Percentiles rank a stretch among this genome's conserved stretches.
phyloP scores from a whole-genome alignment of 2,888 invertebrate genomes.

The Idaea aversata region DNA sequence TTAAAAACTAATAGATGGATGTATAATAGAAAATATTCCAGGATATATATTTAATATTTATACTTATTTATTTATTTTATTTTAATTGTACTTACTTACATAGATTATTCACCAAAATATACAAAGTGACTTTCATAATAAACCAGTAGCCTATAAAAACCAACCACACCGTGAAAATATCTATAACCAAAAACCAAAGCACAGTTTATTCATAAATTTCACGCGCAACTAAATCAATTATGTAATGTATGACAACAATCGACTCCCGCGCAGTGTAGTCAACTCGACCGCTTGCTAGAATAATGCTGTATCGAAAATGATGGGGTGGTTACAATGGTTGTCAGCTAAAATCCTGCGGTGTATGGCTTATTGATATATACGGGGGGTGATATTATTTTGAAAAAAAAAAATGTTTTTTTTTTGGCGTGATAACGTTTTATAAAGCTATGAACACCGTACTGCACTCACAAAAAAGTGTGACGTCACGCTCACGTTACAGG shows the following conservation, averaged over 20 bases:
- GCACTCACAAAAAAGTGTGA: too few species aligned
- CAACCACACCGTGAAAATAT: neutral
- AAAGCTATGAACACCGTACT: too few species aligned
- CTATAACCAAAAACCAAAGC: slow-evolving; percentile 47
- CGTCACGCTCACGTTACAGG: too few species aligned
- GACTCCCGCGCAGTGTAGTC: slow-evolving; percentile 47
- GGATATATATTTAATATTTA: too few species aligned
- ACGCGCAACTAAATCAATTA: slow-evolving; percentile 75
- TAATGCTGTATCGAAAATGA: slow-evolving; percentile 37
- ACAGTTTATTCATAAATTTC: slow-evolving; percentile 53
- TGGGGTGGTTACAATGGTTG: slow-evolving; percentile 63
- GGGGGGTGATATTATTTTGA: slow-evolving; percentile 35
- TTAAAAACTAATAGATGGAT: too few species aligned
- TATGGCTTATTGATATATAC: slow-evolving; percentile 54
- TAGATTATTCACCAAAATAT: neutral
- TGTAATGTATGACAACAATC: slow-evolving; percentile 56
- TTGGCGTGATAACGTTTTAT: too few species aligned
- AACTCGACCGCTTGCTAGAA: slow-evolving; percentile 23
- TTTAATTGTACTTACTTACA: too few species aligned
- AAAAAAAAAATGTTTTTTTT: neutral
- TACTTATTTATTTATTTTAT: too few species aligned
- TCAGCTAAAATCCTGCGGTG: slow-evolving; percentile 77
- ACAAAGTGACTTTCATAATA: neutral
- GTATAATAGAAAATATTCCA: too few species aligned
- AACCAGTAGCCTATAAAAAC: neutral